Evolutionary conservation across 2,797 vertebrate species (phyloP), one percentile per base, ranked within the genome.

Genomic region (Alosa sapidissima): DNA sequence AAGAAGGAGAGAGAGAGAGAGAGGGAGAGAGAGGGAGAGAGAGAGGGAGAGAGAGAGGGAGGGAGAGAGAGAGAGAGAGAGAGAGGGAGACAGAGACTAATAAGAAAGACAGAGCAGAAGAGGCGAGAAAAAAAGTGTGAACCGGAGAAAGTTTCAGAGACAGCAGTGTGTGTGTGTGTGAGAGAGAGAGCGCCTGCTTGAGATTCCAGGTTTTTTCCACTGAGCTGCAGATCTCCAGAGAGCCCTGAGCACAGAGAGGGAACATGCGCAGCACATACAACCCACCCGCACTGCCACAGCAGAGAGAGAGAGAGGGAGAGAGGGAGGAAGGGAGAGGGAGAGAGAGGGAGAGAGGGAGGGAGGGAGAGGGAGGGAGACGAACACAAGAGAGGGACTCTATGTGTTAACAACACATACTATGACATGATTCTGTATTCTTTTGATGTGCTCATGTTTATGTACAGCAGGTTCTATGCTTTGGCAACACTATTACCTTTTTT

Each of bases 171-270:
- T 72, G 28, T n/a, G 28, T 28, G 28, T 28, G 28, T 28, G 24
- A 65, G 21, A n/a, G 47, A n/a, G 47, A 3, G 14, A 28, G 84
- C 87, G 88, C 90, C 90, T 85, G 84, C 90, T 86, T 89, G 68
- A 86, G 91, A 92, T 93, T 93, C 91, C 89, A 85, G 89, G 90
- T 89, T 93, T 93, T 92, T 92, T 93, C 93, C 91, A 89, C 89
- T 90, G 83, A 48, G 83, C 78, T 86, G 88, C 88, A 90, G 41
- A 82, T 87, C 87, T 88, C 87, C 89, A 88, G 82, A 87, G 65
- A 83, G 81, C 87, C 87, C 85, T 89, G 21, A 81, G 28, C 28
- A 28, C 28, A 28, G 86, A 72, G 82, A 81, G 24, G 86, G 85
- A 85, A 89, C 91, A 91, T 88, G 89, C 88, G 52, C 86, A 87